These are phyloP conservation scores for Syngnathus rostellatus DNA, from an alignment of 2,797 vertebrate species.

Conservation along the genomic window DNA sequence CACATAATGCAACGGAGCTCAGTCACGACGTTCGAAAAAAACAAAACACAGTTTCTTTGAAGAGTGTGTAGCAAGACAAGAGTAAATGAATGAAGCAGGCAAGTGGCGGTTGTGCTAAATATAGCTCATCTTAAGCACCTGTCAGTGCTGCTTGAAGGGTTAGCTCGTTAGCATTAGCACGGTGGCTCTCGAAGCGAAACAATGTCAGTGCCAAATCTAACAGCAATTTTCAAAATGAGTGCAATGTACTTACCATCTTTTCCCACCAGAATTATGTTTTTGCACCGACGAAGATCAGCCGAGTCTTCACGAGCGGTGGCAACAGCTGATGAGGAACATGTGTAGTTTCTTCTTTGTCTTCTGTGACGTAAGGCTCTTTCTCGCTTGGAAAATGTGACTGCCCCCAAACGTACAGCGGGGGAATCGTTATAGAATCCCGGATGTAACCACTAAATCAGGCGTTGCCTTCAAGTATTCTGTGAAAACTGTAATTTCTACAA, in stretches of 20 bases:
- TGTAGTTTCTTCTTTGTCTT: slow-evolving; percentile 21
- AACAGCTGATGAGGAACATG: slow-evolving; percentile 52
- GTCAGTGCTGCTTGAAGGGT: slow-evolving; percentile 27
- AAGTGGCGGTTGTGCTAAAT: slow-evolving; percentile 50
- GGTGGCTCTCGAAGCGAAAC: neutral
- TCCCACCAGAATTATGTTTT: neutral
- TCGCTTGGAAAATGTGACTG: neutral
- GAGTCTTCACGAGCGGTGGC: slow-evolving; percentile 31
- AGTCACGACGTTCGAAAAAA: neutral
- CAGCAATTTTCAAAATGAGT: neutral
- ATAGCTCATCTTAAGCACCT: slow-evolving; percentile 55
- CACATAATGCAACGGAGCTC: neutral
- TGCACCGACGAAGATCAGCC: neutral
- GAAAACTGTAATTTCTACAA: neutral
- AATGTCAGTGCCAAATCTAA: neutral
- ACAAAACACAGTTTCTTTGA: neutral
- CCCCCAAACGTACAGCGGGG: neutral
- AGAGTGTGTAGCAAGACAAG: neutral
- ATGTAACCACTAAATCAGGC: slow-evolving; percentile 26
- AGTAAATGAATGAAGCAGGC: slow-evolving; percentile 48
- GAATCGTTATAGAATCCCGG: slow-evolving; percentile 30
- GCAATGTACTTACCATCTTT: slow-evolving; percentile 47
- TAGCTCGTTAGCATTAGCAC: slow-evolving; percentile 40
- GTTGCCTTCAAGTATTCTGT: slow-evolving; percentile 25
- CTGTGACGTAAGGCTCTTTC: neutral